Conservation (phyloP, 2,888 invertebrate species). For the Synergus gifuensis region DNA sequence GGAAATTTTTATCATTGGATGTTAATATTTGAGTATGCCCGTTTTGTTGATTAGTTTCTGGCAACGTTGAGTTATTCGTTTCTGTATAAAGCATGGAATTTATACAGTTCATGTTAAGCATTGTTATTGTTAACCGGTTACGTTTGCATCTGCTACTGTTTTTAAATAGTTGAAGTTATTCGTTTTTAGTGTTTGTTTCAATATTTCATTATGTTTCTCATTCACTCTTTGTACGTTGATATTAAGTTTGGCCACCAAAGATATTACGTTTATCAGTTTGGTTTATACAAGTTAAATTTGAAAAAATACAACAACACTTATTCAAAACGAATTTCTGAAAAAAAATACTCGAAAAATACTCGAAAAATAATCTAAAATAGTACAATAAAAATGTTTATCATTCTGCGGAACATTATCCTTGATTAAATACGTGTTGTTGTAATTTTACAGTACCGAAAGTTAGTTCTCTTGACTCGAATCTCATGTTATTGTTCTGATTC, state of each 20-base stretch:
- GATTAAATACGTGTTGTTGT: slow-evolving; percentile 17
- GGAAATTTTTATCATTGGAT: slow-evolving; percentile 45
- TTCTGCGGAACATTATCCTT: not conserved
- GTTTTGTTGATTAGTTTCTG: slow-evolving; percentile 35
- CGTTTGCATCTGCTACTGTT: slow-evolving; percentile 49
- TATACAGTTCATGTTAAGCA: slow-evolving; percentile 62
- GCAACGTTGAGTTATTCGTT: slow-evolving; percentile 43
- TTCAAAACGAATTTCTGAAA: not conserved
- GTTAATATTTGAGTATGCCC: slow-evolving; percentile 9
- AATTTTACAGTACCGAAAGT: slow-evolving; percentile 7
- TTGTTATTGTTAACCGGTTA: slow-evolving; percentile 60
- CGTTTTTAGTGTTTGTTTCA: slow-evolving; percentile 44
- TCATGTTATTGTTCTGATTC: slow-evolving; percentile 38
- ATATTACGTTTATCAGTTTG: slow-evolving; percentile 32
- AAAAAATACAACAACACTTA: slow-evolving; percentile 6
- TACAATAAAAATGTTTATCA: not conserved
- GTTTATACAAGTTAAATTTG: slow-evolving; percentile 34
- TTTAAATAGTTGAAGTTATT: slow-evolving; percentile 54
- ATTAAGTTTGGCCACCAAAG: slow-evolving; percentile 43
- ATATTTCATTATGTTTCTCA: slow-evolving; percentile 42
- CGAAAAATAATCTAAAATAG: not conserved
- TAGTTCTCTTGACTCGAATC: slow-evolving; percentile 29
- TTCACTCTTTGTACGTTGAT: slow-evolving; percentile 45
- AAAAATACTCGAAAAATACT: not conserved
- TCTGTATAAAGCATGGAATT: slow-evolving; percentile 55